phyloP scores from a whole-genome alignment of 2,888 invertebrate genomes.

The Clanis bilineata region DNA sequence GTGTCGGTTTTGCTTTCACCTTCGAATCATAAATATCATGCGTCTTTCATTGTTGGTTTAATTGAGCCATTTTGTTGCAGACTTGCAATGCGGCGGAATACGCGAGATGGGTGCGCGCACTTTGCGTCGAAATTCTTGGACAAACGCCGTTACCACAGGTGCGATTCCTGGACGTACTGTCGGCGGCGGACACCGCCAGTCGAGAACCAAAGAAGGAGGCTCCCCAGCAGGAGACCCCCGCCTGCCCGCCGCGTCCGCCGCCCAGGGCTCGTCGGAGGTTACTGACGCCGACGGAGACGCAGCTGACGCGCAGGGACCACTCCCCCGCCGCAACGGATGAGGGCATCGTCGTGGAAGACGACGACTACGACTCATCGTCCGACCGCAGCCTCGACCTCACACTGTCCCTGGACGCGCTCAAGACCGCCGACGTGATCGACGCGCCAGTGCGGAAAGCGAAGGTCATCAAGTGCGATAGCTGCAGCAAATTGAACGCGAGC shows the following conservation, averaged over 20 bases:
- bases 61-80: conserved; percentile 76
- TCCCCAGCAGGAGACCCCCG: conserved; percentile 58
- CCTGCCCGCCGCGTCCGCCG: conserved; percentile 69
- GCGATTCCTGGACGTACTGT: conserved; percentile 87
- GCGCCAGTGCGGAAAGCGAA: conserved; percentile 69
- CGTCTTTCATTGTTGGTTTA: conserved; percentile 30
- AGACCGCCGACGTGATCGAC: conserved; percentile 69
- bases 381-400: conserved; percentile 81
- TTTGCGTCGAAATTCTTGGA: conserved; percentile 88
- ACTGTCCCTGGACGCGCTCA: conserved; percentile 76
- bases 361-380: conserved; percentile 81
- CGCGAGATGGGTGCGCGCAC: conserved; percentile 88
- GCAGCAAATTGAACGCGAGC: conserved; percentile 65
- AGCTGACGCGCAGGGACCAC: conserved; percentile 66
- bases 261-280: conserved; percentile 71
- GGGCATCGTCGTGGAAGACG: conserved; percentile 80
- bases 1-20: conserved; percentile 7
- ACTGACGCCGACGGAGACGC: conserved; percentile 65
- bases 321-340: conserved; percentile 78
- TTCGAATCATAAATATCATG: conserved; percentile 45
- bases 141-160: conserved; percentile 88
- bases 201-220: conserved; percentile 65
- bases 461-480: conserved; percentile 74
- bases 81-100: conserved; percentile 86
- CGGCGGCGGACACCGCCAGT: conserved; percentile 79